Evolutionary conservation across 1,140 invertebrate genomes (phyloP), one percentile per base, ranked within the genome.

Genomic region (Physella acuta): DNA sequence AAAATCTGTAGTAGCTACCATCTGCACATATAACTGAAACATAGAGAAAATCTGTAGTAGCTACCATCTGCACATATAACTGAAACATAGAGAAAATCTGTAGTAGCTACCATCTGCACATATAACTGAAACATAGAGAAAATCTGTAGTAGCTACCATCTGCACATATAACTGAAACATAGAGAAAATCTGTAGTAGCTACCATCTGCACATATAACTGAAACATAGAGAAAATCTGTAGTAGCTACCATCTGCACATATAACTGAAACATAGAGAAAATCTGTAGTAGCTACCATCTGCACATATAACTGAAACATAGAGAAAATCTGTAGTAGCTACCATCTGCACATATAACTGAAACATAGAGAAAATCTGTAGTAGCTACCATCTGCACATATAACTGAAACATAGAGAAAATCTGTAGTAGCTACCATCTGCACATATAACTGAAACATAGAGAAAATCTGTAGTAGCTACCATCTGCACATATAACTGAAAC

Each of bases 81-180:
- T 85, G 77, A 61, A 83, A 78, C 33, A n/a, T n/a, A 97, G 96
- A 68, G 92, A 88, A 86, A 97, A 99, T 87, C 97, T 98, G 87
- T 97, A 96, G 83, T 98, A 98, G 84, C 93, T 95, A 69, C 95
- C 95, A 87, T 98, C 95, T 33, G 94, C 94, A 87, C 95, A 98
- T 80, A 98, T 91, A 51, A 83, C 83, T 85, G 77, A 61, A 83
- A 78, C 33, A n/a, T n/a, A 97, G 96, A 68, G 92, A 88, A 86
- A 97, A 99, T 87, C 97, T 98, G 87, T 97, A 96, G 83, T 98
- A 98, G 84, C 93, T 95, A 69, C 95, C 95, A 87, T 98, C 95
- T 33, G 94, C 94, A 87, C 95, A 98, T 80, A 98, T 91, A 51
- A 83, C 83, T 85, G 77, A 61, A 83, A 78, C 33, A n/a, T n/a